Conservation (phyloP, 2,888 invertebrate genomes). For the Nomada hirtipes region DNA sequence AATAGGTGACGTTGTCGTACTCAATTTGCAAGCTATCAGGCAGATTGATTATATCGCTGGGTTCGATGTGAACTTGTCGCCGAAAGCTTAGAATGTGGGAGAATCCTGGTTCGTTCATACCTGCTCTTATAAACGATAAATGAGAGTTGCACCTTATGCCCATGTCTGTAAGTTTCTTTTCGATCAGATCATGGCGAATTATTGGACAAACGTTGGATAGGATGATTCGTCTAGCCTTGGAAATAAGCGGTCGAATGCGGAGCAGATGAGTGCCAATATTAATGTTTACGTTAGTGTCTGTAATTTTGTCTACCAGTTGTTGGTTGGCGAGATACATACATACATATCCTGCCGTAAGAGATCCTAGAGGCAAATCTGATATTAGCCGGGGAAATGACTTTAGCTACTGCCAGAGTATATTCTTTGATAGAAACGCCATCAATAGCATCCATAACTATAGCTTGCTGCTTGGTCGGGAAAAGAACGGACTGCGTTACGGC, state of each 20-base stretch:
- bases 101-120: not conserved
- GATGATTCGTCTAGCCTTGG: conserved; percentile 44
- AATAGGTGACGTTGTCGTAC: not conserved
- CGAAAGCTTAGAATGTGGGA: conserved; percentile 26
- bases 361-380: conserved; percentile 49
- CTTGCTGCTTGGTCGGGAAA: conserved; percentile 51
- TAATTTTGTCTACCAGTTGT: conserved; percentile 31
- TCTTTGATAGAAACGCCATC: conserved; percentile 33
- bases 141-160: not conserved
- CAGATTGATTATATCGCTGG: not conserved
- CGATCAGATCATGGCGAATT: not conserved
- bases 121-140: conserved; percentile 9
- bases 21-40: not conserved
- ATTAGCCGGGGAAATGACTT: conserved; percentile 24
- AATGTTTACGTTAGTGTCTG: conserved; percentile 30
- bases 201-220: conserved; percentile 58
- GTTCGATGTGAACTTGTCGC: not conserved
- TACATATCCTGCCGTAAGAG: conserved; percentile 49
- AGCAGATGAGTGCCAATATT: conserved; percentile 23
- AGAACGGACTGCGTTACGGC: not conserved
- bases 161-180: not conserved
- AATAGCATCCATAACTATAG: conserved; percentile 36
- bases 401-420: conserved; percentile 39
- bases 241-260: conserved; percentile 50
- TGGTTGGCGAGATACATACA: conserved; percentile 45